These are phyloP conservation scores for Tamandua tetradactyla DNA, from an alignment of 2,797 vertebrate genomes.

Conservation along the genomic window DNA sequence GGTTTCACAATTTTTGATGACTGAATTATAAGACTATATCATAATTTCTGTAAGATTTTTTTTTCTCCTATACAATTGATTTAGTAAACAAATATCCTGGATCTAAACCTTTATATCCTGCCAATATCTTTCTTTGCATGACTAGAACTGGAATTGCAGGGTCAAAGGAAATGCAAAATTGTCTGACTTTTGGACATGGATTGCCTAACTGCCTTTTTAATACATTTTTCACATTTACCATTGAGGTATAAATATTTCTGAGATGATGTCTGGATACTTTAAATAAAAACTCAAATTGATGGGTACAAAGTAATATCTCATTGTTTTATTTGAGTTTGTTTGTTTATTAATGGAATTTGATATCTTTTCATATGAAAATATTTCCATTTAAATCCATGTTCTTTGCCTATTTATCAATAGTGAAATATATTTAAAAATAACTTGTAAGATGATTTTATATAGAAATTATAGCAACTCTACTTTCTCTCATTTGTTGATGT, in stretches of 20 bases:
- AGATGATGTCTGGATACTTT: neutral
- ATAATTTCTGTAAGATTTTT: neutral
- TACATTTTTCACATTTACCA: neutral
- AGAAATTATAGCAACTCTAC: neutral
- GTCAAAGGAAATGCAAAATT: neutral
- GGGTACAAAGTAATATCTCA: neutral
- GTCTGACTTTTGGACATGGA: neutral
- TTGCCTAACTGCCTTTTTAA: neutral
- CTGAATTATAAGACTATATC: neutral
- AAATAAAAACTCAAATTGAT: constrained; percentile 7
- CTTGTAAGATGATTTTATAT: neutral
- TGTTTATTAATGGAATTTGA: neutral
- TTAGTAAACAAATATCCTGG: neutral
- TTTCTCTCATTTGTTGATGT: neutral
- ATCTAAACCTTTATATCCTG: neutral
- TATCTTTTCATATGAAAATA: neutral
- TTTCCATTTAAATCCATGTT: neutral
- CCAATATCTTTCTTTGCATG: neutral
- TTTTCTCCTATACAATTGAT: neutral
- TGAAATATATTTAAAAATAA: neutral
- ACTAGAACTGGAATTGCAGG: neutral
- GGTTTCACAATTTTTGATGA: too few relatives aligned
- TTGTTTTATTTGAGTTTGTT: neutral
- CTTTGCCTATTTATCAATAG: neutral
- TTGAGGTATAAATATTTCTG: neutral